These are phyloP conservation scores for Gallinago solitaria DNA, from an alignment of 2,797 vertebrate genomes.

Conservation along the genomic window DNA sequence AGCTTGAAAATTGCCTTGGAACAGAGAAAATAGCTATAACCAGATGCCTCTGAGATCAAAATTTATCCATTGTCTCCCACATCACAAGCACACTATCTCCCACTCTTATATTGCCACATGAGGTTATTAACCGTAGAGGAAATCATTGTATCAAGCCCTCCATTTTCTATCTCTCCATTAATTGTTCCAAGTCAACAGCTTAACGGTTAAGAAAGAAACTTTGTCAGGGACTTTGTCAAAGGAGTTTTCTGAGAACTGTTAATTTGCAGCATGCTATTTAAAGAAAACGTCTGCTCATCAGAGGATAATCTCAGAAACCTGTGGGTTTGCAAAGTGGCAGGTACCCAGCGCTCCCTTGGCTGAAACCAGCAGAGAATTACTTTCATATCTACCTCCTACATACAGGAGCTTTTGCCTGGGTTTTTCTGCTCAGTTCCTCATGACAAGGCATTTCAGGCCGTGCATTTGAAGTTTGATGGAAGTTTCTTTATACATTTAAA, in stretches of 20 bases:
- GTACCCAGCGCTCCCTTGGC: conserved; percentile 35
- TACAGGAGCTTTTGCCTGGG: background rate
- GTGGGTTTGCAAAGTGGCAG: conserved; percentile 59
- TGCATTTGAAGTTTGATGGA: background rate
- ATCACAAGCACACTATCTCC: background rate
- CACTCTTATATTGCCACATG: background rate
- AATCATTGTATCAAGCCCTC: background rate
- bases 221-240: background rate
- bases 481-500: background rate
- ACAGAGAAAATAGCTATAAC: background rate
- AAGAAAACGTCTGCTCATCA: conserved; percentile 46
- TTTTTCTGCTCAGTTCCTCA: conserved; percentile 20
- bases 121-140: background rate
- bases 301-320: conserved; percentile 56
- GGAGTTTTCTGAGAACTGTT: conserved; percentile 13
- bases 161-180: background rate
- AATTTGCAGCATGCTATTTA: conserved; percentile 36
- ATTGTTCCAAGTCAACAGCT: background rate
- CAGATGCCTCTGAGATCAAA: background rate
- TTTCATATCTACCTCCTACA: conserved; percentile 12
- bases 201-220: background rate
- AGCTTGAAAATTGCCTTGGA: background rate
- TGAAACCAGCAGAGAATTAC: conserved; percentile 41
- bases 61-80: background rate
- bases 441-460: conserved; percentile 2